These are phyloP conservation scores for Cotesia typhae DNA, from an alignment of 1,140 invertebrate species.

Conservation along the genomic window DNA sequence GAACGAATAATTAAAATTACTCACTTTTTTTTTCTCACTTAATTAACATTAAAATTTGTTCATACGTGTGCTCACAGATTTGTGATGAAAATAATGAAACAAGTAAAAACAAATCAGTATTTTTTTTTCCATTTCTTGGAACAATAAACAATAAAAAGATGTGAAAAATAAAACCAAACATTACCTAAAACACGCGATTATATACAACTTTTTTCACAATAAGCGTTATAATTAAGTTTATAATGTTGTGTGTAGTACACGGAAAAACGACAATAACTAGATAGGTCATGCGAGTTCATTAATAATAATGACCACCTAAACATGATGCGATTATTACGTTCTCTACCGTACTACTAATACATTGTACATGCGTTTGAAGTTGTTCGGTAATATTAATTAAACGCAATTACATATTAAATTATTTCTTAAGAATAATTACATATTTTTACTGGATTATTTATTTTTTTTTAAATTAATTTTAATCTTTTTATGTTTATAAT, in stretches of 20 bases:
- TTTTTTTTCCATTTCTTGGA: no score
- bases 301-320: slow-evolving; percentile 5
- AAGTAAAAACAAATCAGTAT: no score
- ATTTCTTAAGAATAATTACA: background rate
- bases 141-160: no score
- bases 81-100: no score
- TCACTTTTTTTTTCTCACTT: no score
- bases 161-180: no score
- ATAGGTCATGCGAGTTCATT: slow-evolving; percentile 14
- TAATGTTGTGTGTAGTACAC: slow-evolving; percentile 4
- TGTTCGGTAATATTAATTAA: slow-evolving; percentile 6
- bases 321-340: slow-evolving; percentile 1
- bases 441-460: background rate
- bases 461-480: no score
- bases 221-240: slow-evolving; percentile 13
- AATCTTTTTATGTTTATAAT: no score
- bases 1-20: no score
- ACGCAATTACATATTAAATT: background rate
- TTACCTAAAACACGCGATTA: background rate
- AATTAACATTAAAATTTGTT: no score
- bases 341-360: background rate
- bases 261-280: background rate
- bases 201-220: background rate
- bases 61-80: no score
- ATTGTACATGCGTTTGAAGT: background rate